Conservation (phyloP, 2,888 invertebrate species). For the Mamestra brassicae region DNA sequence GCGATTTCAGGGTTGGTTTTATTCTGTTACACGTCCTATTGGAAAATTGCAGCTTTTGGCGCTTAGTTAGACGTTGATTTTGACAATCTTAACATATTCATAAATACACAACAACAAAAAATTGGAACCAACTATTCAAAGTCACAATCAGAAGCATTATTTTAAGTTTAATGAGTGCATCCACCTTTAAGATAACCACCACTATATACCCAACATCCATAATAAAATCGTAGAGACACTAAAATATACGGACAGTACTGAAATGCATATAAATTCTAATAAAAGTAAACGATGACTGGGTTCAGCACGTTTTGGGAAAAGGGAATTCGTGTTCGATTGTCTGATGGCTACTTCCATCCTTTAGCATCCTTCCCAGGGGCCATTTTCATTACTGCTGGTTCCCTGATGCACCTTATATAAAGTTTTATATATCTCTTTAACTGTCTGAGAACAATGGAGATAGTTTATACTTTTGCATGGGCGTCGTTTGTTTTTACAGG, state of each 20-base stretch:
- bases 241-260: constrained; percentile 10
- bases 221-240: constrained; percentile 6
- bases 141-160: background rate
- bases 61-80: too few relatives aligned
- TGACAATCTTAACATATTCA: too few relatives aligned
- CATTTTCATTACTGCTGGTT: constrained; percentile 48
- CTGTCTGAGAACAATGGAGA: constrained; percentile 27
- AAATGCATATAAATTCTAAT: constrained; percentile 50
- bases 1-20: too few relatives aligned
- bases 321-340: constrained; percentile 62
- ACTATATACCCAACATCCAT: background rate
- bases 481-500: constrained; percentile 29
- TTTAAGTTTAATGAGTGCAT: constrained; percentile 4
- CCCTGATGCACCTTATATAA: constrained; percentile 48
- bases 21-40: too few relatives aligned
- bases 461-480: constrained; percentile 21
- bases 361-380: constrained; percentile 37
- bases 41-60: too few relatives aligned
- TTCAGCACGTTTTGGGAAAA: constrained; percentile 61
- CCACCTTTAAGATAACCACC: constrained; percentile 10
- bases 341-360: constrained; percentile 32
- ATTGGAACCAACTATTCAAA: background rate
- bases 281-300: constrained; percentile 53
- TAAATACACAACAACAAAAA: too few relatives aligned
- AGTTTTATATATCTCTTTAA: constrained; percentile 47